Conservation (phyloP, 2,113 vertebrate species). For the Spilogale gracilis region DNA sequence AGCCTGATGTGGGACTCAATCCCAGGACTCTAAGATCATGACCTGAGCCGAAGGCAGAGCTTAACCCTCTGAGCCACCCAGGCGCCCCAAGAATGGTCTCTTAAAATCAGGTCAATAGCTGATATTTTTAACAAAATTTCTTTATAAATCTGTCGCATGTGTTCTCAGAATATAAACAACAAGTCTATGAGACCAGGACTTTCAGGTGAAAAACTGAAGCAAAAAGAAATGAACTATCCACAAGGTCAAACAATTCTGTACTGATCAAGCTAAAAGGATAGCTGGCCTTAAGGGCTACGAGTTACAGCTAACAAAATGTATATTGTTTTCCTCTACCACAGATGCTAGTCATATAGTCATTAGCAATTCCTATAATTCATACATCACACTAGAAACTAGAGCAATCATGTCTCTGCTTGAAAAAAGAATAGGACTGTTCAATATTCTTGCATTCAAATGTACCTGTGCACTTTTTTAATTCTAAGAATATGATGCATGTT, state of each 20-base stretch:
- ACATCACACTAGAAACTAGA: not conserved
- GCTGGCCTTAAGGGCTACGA: not conserved
- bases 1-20: too few species aligned
- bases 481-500: not conserved
- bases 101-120: not conserved
- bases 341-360: not conserved
- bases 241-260: not conserved
- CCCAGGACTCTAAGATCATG: too few species aligned
- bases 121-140: not conserved
- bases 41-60: too few species aligned
- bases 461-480: not conserved
- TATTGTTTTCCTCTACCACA: not conserved
- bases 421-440: not conserved
- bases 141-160: not conserved
- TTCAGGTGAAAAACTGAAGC: not conserved
- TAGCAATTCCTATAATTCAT: not conserved
- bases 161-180: not conserved
- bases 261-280: not conserved
- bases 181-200: not conserved
- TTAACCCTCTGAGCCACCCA: too few species aligned
- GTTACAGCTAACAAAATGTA: not conserved
- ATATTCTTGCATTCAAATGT: not conserved
- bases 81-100: not conserved
- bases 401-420: not conserved
- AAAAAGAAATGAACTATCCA: not conserved